Evolutionary conservation across 1,140 invertebrate genomes (phyloP), one percentile per base, ranked within the genome.

Genomic region (Vollenhovia emeryi): DNA sequence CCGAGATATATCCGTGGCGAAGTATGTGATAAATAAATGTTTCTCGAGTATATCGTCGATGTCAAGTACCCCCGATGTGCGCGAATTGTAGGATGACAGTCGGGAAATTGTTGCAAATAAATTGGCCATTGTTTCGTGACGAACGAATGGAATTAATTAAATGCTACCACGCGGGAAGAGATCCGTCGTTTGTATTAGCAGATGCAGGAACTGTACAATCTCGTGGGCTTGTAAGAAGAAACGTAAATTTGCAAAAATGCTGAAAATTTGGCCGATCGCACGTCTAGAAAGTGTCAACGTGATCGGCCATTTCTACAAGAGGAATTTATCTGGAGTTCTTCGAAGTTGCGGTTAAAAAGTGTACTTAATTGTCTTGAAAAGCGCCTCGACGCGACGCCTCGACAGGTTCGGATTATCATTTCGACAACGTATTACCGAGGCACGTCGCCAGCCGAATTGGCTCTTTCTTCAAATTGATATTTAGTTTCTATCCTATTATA

Each of bases 11-110:
- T 80, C 9, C 24, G 21, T 79, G 60, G 45, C 30, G 40, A 80
- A 40, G 45, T 71, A 57, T 73, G 78, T 73, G 66, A 82, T 82
- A 82, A 79, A 24, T 48, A 60, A 68, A 73, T 82, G 62, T 68
- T 40, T 73, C 33, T 60, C n/a, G 43, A 82, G n/a, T 13, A 45
- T 33, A 80, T 18, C 50, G 6, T 68, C 36, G 60, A 60, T 27
- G 52, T 52, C 52, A 50, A 7, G 50, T 33, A 30, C 9, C 43
- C 36, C 68, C 21, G 21, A 79, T 79, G 60, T 79, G 45, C 8
- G 43, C 21, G n/a, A 40, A 48, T 79, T 11, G n/a, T 18, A 3
- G 6, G 0, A 45, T 27, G 21, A 66, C 11, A 66, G 45, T 66
- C 13, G 13, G 1, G 21, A 45, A 43, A 24, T 43, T 66, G 36